Conservation (phyloP, 1,140 invertebrate species). For the Bacillus rossius region DNA sequence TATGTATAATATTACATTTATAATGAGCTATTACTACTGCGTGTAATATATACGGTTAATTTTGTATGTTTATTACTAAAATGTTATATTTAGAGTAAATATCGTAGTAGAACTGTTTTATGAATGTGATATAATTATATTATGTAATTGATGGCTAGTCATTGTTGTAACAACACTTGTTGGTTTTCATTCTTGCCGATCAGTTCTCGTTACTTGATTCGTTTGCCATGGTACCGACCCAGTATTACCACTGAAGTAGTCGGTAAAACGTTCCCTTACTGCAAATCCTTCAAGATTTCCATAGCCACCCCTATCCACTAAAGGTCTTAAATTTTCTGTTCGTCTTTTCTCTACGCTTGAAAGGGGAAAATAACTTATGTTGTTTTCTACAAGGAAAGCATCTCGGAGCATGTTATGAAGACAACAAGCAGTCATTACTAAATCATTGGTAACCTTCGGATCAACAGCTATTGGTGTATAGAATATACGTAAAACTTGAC, state of each 20-base stretch:
- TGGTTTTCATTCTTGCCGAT: slow-evolving; percentile 4
- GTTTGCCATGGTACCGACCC: slow-evolving; percentile 13
- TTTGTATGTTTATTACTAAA: not conserved
- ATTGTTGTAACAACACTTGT: not conserved
- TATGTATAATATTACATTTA: not conserved
- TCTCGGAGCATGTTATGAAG: slow-evolving; percentile 19
- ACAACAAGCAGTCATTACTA: slow-evolving; percentile 5
- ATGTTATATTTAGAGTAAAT: not conserved
- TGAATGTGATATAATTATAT: not conserved
- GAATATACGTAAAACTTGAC: slow-evolving; percentile 22
- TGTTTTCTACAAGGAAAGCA: slow-evolving; percentile 12
- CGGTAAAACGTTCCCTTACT: slow-evolving; percentile 11
- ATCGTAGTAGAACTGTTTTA: not conserved
- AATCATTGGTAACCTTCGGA: slow-evolving; percentile 5
- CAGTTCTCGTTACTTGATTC: slow-evolving; percentile 5
- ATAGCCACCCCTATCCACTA: slow-evolving; percentile 17
- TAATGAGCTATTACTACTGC: not conserved
- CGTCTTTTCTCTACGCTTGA: not conserved
- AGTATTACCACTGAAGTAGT: slow-evolving; percentile 2
- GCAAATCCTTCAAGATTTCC: slow-evolving; percentile 1
- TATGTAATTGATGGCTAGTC: not conserved
- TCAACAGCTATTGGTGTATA: slow-evolving; percentile 19
- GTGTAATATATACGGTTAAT: not conserved
- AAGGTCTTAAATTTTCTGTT: slow-evolving; percentile 16
- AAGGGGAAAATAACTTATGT: slow-evolving; percentile 3